These are phyloP conservation scores for Chironomus riparius DNA, from an alignment of 2,888 invertebrate genomes.

Conservation along the genomic window DNA sequence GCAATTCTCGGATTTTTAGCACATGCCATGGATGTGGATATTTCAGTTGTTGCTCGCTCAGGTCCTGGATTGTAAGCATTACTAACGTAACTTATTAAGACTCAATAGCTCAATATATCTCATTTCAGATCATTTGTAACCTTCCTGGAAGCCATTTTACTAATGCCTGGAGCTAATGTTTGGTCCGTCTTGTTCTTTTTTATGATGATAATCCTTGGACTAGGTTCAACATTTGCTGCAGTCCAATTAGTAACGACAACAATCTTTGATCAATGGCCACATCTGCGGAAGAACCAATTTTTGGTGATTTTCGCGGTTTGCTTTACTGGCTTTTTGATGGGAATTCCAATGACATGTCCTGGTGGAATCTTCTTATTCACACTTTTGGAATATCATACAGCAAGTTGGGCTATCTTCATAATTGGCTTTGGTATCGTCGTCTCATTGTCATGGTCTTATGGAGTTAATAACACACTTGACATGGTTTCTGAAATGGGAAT, in stretches of 20 bases:
- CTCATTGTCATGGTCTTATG: slow-evolving; percentile 58
- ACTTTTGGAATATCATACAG: slow-evolving; percentile 66
- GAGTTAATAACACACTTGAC: slow-evolving; percentile 49
- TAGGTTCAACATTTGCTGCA: slow-evolving; percentile 63
- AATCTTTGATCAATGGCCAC: slow-evolving; percentile 56
- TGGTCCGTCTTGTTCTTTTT: slow-evolving; percentile 63
- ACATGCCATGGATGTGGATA: slow-evolving; percentile 53
- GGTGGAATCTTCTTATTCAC: slow-evolving; percentile 67
- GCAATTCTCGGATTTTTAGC: slow-evolving; percentile 68
- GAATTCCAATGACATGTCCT: slow-evolving; percentile 65
- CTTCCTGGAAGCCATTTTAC: slow-evolving; percentile 64
- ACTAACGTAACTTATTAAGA: too few relatives aligned
- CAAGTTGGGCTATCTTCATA: slow-evolving; percentile 64
- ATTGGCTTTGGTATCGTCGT: slow-evolving; percentile 58
- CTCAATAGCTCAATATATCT: too few relatives aligned
- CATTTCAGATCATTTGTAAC: slow-evolving; percentile 48
- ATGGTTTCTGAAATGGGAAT: slow-evolving; percentile 56
- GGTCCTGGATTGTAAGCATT: slow-evolving; percentile 57
- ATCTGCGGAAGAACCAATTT: slow-evolving; percentile 51
- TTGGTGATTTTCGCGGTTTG: slow-evolving; percentile 47
- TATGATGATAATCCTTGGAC: slow-evolving; percentile 61
- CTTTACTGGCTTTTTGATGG: slow-evolving; percentile 54
- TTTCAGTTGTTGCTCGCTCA: slow-evolving; percentile 55
- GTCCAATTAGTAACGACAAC: slow-evolving; percentile 62
- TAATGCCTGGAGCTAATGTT: slow-evolving; percentile 60